Percentiles rank a stretch among this genome's conserved stretches.
phyloP scores from a whole-genome alignment of 2,797 vertebrate species.

The Enoplosus armatus region DNA sequence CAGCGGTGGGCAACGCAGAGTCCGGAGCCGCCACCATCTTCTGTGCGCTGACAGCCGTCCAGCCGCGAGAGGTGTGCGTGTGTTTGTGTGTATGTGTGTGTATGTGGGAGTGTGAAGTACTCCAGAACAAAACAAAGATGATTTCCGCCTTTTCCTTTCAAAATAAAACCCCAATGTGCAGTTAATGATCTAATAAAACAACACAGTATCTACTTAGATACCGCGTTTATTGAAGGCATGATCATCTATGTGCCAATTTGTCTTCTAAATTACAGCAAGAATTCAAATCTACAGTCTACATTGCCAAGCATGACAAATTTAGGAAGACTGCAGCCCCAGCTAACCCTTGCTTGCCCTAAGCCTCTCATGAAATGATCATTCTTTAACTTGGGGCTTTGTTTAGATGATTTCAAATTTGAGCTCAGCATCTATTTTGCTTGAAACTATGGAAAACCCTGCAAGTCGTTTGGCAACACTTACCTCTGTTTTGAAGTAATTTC shows the following conservation, averaged over 20 bases:
- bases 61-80: slow-evolving; percentile 27
- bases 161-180: slow-evolving; percentile 39
- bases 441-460: background rate
- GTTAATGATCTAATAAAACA: background rate
- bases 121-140: background rate
- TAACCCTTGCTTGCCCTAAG: background rate
- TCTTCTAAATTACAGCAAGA: background rate
- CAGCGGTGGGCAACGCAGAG: slow-evolving; percentile 46
- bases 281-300: background rate
- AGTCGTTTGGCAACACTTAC: no score
- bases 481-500: background rate
- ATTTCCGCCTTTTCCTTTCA: slow-evolving; percentile 60
- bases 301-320: background rate
- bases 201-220: no score
- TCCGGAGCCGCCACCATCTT: slow-evolving; percentile 78
- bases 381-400: background rate
- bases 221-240: background rate
- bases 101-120: slow-evolving; percentile 13
- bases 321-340: background rate
- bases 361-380: background rate
- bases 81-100: slow-evolving; percentile 7
- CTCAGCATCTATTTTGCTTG: background rate
- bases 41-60: slow-evolving; percentile 60
- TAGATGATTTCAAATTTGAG: background rate
- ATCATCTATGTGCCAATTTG: background rate